Conservation (phyloP, 92 coral and sea anemone genomes). For the Porites rus region DNA sequence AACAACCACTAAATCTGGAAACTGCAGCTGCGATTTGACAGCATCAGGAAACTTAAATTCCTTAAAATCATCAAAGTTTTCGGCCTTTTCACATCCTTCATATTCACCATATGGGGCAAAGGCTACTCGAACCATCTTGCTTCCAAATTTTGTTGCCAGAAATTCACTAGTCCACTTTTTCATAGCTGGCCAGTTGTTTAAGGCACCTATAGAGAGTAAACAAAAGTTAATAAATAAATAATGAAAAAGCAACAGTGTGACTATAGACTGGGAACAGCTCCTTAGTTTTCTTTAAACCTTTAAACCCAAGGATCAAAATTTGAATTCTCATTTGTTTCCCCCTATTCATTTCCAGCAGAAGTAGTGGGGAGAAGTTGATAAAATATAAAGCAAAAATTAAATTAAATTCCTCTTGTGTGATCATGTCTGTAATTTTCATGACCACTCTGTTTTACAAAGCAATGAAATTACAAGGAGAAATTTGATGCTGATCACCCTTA, state of each 20-base stretch:
- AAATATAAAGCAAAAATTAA: too few relatives aligned
- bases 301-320: too few relatives aligned
- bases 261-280: too few relatives aligned
- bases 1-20: constrained; percentile 89
- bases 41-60: constrained; percentile 69
- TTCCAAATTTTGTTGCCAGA: constrained; percentile 69
- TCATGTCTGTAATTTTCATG: too few relatives aligned
- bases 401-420: too few relatives aligned
- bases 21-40: constrained; percentile 74
- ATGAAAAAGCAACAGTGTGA: neutral
- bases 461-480: too few relatives aligned
- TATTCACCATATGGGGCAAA: constrained; percentile 88
- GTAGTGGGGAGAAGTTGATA: too few relatives aligned
- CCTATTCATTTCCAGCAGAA: too few relatives aligned
- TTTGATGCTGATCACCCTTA: too few relatives aligned
- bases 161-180: constrained; percentile 83
- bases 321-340: too few relatives aligned
- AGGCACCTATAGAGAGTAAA: constrained; percentile 57
- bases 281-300: too few relatives aligned
- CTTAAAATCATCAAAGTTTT: constrained; percentile 72
- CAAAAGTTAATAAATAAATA: neutral
- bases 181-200: constrained; percentile 85
- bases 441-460: too few relatives aligned
- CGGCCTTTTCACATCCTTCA: constrained; percentile 87
- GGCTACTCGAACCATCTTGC: constrained; percentile 76